Base-by-base conservation (phyloP, 2,113 vertebrate species). In the Rhinolophus sinicus region DNA sequence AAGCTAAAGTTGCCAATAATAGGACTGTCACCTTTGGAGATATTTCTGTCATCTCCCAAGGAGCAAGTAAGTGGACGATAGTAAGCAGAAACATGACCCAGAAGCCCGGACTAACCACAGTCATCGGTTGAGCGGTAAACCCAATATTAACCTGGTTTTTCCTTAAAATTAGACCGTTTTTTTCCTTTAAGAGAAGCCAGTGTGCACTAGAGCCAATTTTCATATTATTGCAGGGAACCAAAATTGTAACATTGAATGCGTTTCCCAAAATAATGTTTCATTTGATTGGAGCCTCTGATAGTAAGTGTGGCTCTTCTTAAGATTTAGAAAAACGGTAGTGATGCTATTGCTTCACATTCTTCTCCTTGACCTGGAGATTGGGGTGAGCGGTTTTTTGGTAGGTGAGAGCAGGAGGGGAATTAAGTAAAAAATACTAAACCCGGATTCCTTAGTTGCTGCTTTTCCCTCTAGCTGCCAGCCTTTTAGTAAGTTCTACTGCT, bases 41-140 rank as follows among this genome's bases (percentile, higher is more conserved):
- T 62, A 33, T 35, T 86, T 70, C 89, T 97, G 90, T 93, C 67
- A 19, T 56, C 88, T 95, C 84, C 56, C 69, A n/a, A 38, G 81
- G 93, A 95, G 44, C 62, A 4, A 60, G 47, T 95, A 80, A 96
- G 73, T 94, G 44, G 95, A 78, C 44, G 33, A 7, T 13, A 69
- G 65, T 26, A 82, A 96, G 85, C 64, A 44, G 88, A 83, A 50
- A 44, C 83, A 64, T 67, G 85, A 78, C 52, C 84, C 33, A 14
- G 92, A 94, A 82, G 64, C 52, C 81, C 73, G n/a, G 38, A 40
- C 72, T 33, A 58, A 60, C 35, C 56, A 2, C 47, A 76, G 67
- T 76, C 88, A 95, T 95, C 76, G 54, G 38, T 38, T 40, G 69
- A 96, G 84, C 89, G 77, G 13, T 44, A 69, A 75, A 65, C 19